Evolutionary conservation across 2,113 vertebrate genomes (phyloP).

Genomic region (Glareola pratincola): DNA sequence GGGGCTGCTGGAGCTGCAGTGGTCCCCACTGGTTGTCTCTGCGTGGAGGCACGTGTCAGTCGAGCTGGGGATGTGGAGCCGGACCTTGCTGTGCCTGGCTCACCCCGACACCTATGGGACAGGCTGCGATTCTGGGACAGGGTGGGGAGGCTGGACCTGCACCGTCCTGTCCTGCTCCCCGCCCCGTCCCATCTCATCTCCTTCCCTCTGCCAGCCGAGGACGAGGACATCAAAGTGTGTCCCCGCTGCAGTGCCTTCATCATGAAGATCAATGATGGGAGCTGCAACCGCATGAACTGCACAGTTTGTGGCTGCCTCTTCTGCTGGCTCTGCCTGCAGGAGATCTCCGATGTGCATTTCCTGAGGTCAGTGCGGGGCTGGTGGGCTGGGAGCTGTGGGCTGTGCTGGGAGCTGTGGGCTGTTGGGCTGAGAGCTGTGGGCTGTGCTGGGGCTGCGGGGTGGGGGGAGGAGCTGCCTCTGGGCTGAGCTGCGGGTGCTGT

Average conservation of each 20-base stretch:
- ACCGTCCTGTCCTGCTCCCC: neutral
- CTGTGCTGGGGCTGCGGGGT: neutral
- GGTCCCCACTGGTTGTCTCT: neutral
- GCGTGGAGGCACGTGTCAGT: neutral
- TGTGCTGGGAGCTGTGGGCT: too few species aligned
- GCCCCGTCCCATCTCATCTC: neutral
- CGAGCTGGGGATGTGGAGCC: neutral
- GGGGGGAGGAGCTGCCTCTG: neutral
- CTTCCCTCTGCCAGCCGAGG: neutral
- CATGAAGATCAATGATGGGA: constrained; percentile 88
- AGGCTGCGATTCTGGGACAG: neutral
- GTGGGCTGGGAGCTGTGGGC: rapidly evolving
- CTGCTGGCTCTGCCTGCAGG: constrained; percentile 89
- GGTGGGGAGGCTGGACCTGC: neutral
- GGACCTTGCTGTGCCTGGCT: neutral
- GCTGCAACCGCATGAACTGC: constrained; percentile 90
- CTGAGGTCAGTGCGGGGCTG: constrained; percentile 75
- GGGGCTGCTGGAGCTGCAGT: neutral
- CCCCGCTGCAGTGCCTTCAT: constrained; percentile 87
- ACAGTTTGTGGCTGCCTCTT: constrained; percentile 88
- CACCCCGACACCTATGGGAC: neutral
- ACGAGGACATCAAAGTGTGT: constrained; percentile 81
- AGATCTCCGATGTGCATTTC: constrained; percentile 89
- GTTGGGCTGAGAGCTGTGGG: rapidly evolving
- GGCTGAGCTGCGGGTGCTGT: neutral